Percentiles rank a stretch among this genome's conserved stretches.
Evolutionary conservation across 1,140 invertebrate genomes (phyloP).

Genomic region (Anastrepha ludens): DNA sequence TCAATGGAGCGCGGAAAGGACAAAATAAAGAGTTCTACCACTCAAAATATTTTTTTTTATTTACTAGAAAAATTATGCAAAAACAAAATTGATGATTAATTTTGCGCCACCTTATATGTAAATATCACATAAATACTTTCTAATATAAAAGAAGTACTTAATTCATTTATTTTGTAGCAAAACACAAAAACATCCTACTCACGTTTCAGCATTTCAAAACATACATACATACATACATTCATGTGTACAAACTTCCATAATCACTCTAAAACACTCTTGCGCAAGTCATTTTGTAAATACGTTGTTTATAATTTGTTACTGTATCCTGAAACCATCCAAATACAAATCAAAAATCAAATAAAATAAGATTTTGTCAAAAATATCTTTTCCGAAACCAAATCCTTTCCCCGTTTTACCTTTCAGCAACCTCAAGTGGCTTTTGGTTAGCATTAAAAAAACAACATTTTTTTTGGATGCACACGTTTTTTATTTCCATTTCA

Average conservation of each 20-base stretch:
- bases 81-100: no score
- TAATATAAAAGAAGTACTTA: no score
- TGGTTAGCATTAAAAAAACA: background rate
- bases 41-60: no score
- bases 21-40: no score
- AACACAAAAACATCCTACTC: no score
- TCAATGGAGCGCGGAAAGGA: no score
- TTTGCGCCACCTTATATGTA: no score
- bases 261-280: slow-evolving; percentile 72
- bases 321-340: background rate
- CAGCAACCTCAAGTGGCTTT: slow-evolving; percentile 48
- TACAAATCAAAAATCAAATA: background rate
- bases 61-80: no score
- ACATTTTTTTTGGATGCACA: background rate
- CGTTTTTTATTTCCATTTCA: background rate
- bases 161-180: no score
- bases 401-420: slow-evolving; percentile 41
- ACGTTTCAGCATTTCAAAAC: no score
- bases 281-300: slow-evolving; percentile 58
- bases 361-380: background rate
- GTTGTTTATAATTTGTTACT: slow-evolving; percentile 63
- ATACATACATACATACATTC: background rate
- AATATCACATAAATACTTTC: no score
- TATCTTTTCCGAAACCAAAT: background rate
- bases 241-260: slow-evolving; percentile 59